Conservation (phyloP, 2,888 invertebrate genomes). For the Drosophila mayaguana region DNA sequence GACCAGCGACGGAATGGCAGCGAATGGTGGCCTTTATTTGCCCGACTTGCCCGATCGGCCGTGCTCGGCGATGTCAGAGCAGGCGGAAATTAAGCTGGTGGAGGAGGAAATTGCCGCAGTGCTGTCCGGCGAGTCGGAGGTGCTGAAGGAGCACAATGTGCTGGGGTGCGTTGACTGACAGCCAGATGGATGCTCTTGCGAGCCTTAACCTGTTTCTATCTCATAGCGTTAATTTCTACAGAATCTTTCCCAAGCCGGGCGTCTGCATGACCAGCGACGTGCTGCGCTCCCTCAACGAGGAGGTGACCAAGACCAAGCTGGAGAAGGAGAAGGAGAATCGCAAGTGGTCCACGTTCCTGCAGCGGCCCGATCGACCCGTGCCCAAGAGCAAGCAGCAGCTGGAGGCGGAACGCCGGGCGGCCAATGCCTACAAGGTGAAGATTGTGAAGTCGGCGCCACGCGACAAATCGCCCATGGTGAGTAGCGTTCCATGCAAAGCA, state of each 20-base stretch:
- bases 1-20: background rate
- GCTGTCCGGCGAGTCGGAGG: conserved; percentile 89
- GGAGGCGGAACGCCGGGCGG: conserved; percentile 81
- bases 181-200: background rate
- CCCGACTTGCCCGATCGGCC: conserved; percentile 75
- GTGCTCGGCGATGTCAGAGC: conserved; percentile 79
- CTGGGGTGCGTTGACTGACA: conserved; percentile 81
- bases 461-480: conserved; percentile 71
- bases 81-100: conserved; percentile 85
- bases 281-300: conserved; percentile 88
- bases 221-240: conserved; percentile 88
- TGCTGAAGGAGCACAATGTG: conserved; percentile 89
- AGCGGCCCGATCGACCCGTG: conserved; percentile 90
- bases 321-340: conserved; percentile 87
- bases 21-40: conserved; percentile 48
- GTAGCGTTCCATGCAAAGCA: conserved; percentile 45
- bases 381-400: conserved; percentile 85
- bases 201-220: conserved; percentile 42
- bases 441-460: conserved; percentile 86
- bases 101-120: conserved; percentile 89
- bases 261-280: conserved; percentile 89
- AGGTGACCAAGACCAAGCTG: conserved; percentile 86
- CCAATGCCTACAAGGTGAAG: conserved; percentile 86
- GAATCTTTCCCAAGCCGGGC: conserved; percentile 88
- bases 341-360: conserved; percentile 91